Evolutionary conservation across 2,888 invertebrate genomes (phyloP).

Genomic region (Mylabris sibirica): DNA sequence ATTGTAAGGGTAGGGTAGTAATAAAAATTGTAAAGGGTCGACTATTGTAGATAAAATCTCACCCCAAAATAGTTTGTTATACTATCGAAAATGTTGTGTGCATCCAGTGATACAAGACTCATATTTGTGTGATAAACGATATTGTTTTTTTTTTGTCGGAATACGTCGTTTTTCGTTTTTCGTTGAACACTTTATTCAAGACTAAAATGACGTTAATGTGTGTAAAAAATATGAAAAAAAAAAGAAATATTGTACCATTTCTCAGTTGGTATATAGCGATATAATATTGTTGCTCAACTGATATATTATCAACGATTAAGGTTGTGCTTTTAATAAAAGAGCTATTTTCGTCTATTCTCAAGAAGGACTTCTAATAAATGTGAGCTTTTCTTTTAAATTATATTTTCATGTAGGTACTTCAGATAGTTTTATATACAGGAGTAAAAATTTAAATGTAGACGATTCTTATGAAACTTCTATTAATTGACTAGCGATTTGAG

Average conservation of each 20-base stretch:
- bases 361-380: neutral
- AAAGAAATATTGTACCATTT: neutral
- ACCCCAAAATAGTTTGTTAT: neutral
- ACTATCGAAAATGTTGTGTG: neutral
- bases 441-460: too few relatives aligned
- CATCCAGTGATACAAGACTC: neutral
- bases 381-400: neutral
- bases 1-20: neutral
- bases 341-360: neutral
- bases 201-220: neutral
- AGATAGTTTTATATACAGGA: too few relatives aligned
- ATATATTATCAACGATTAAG: slow-evolving; percentile 8
- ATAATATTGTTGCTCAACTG: neutral
- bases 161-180: neutral
- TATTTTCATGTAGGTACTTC: neutral
- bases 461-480: too few relatives aligned
- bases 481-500: too few relatives aligned
- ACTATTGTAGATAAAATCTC: neutral
- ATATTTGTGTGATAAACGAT: slow-evolving; percentile 1
- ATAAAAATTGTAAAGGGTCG: slow-evolving; percentile 8
- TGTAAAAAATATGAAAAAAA: neutral
- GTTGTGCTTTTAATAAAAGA: neutral
- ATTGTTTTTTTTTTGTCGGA: neutral
- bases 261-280: neutral
- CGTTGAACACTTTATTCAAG: neutral